These are phyloP conservation scores for Podarcis raffonei DNA, from an alignment of 2,113 vertebrate genomes.

Conservation along the genomic window DNA sequence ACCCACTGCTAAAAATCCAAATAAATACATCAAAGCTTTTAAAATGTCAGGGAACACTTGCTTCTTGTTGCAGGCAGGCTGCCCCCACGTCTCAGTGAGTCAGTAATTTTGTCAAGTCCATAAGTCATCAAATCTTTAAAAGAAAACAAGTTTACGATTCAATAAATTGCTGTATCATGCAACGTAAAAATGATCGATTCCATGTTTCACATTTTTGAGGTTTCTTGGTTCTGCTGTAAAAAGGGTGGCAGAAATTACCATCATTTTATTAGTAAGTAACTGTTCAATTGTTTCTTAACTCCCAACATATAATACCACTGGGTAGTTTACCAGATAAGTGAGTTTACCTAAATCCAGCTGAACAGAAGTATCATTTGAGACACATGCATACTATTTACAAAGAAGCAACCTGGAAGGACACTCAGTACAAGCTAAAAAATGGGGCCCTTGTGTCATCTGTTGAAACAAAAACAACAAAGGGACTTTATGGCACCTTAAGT, in stretches of 20 bases:
- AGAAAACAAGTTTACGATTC: not conserved
- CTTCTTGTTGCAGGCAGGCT: not conserved
- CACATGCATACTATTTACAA: not conserved
- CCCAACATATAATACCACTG: not conserved
- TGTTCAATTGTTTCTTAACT: not conserved
- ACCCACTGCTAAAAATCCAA: not conserved
- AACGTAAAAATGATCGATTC: not conserved
- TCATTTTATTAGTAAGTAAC: not conserved
- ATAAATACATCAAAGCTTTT: not conserved
- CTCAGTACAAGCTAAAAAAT: no score
- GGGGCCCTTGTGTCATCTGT: no score
- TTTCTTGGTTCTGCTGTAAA: not conserved
- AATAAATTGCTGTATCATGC: not conserved
- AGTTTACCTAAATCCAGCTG: not conserved
- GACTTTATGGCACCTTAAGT: no score
- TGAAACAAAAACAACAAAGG: no score
- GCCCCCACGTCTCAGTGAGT: not conserved
- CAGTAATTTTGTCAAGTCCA: not conserved
- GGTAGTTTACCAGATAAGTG: not conserved
- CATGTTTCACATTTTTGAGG: not conserved
- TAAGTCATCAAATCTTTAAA: not conserved
- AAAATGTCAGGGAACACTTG: not conserved
- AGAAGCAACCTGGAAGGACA: no score
- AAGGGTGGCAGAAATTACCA: not conserved
- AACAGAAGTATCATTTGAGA: not conserved